Base-by-base conservation (phyloP, 2,888 invertebrate species). In the Leptinotarsa tumamoca region DNA sequence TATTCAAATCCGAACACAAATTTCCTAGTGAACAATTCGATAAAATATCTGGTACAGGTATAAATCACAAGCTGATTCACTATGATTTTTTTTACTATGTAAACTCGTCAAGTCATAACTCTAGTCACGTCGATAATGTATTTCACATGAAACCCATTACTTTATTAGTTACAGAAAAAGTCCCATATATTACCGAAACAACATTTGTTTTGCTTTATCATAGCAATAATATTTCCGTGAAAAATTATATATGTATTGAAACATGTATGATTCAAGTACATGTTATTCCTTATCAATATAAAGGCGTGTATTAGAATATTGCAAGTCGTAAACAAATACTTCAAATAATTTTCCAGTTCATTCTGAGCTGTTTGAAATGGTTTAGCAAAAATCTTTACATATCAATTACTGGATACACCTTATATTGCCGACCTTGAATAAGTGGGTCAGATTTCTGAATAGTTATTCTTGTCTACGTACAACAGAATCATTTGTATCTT, bases 381-480 rank as follows among this genome's bases (percentile, higher is more conserved):
- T 27, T 63, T 15, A 27, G 3, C 27, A 15, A 63, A 17, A 63
- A 33, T 33, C 33, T 33, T 14, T 63, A 63, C 61, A 63, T 63
- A 61, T 27, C 23, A 21, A 18, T 18, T 61, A 23, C 27, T 27
- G 15, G 17, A 14, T 61, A 23, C 23, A 63, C 23, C n/a, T 27
- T 5, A 15, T 27, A 33, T 63, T 5, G 23, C 27, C 27, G 61
- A 43, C 58, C 49, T 69, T 69, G 56, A 56, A 21, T 18, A n/a
- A 69, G 69, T 69, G 56, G 56, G 69, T 69, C 69, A 69, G 17
- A 43, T 69, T 69, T 69, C 58, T 69, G 17, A 68, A 51, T 68
- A 43, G 49, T 49, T 67, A 14, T 68, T 52, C 51, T 43, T 33
- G 27, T 43, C 17, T 23, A 21, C 27, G 50, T 15, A 17, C 51